Percentiles rank a stretch among this genome's conserved stretches.
These are phyloP conservation scores for Bombylius major DNA, from an alignment of 2,888 invertebrate species.

Conservation along the genomic window DNA sequence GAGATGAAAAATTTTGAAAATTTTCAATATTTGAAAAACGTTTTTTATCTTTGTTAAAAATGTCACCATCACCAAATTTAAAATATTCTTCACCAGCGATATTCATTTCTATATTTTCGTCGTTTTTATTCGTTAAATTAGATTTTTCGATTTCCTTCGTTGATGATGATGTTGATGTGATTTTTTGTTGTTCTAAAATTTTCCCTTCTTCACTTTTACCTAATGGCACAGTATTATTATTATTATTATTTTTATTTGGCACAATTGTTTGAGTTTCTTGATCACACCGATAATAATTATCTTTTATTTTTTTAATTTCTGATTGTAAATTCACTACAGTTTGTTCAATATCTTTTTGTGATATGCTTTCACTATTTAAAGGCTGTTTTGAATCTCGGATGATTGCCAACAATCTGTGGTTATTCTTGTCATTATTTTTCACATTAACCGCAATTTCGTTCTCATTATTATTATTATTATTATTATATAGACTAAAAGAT, in stretches of 20 bases:
- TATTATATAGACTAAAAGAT: conserved; percentile 9
- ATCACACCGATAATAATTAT: conserved; percentile 24
- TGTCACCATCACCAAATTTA: not conserved
- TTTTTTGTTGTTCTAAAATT: not conserved
- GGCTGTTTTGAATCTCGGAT: conserved; percentile 42
- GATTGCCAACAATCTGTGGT: conserved; percentile 49
- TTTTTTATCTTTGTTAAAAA: conserved; percentile 18
- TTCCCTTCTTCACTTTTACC: conserved; percentile 3
- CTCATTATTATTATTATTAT: conserved; percentile 9
- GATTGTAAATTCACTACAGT: conserved; percentile 1
- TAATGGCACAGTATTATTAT: too few species aligned
- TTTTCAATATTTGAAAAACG: conserved; percentile 33
- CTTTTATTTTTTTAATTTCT: conserved; percentile 12
- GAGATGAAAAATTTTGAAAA: conserved; percentile 15
- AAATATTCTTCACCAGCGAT: conserved; percentile 1
- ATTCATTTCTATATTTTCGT: not conserved
- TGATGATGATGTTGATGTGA: conserved; percentile 4
- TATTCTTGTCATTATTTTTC: conserved; percentile 34
- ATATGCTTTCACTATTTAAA: conserved; percentile 11
- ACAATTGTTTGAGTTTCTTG: conserved; percentile 18
- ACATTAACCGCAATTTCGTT: conserved; percentile 19
- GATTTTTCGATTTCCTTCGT: not conserved
- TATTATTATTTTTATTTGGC: conserved; percentile 1
- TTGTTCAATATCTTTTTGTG: conserved; percentile 14
- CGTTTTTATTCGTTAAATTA: too few species aligned